Evolutionary conservation across 2,797 vertebrate species (phyloP), one percentile per base, ranked within the genome.

Genomic region (Enteromius trimaculatus): DNA sequence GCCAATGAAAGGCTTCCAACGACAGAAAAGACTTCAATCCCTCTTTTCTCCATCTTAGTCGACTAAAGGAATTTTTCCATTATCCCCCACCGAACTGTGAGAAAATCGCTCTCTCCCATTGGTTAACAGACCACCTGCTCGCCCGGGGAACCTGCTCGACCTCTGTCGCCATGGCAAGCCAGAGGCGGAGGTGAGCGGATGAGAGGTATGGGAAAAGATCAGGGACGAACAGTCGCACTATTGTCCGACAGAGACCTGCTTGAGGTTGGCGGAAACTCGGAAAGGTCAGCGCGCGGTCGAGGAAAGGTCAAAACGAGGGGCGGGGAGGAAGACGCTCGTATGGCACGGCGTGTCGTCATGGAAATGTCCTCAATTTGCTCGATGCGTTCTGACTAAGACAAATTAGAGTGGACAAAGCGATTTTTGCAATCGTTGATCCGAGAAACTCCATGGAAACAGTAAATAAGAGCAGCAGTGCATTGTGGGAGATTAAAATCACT

Each of bases 191-290:
- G 86, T 87, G 86, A 80, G 85, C 68, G 85, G 70, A 55, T 77
- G 77, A 77, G 79, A 86, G 79, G 86, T 87, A 87, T 88, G 87
- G 87, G 87, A 88, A 88, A 85, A 82, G 79, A 84, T 82, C 85
- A 80, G 84, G 53, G 65, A 82, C 71, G 75, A 88, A 88, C 81
- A 87, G 58, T 79, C 42, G 11, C 19, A 13, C 51, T 80, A 80
- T 84, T 87, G 81, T 88, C 21, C 17, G 21, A 80, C 29, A 21
- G 42, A 68, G 81, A 66, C 69, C 51, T 29, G 55, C 70, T 79
- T 0, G 58, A 77, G 87, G 84, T 87, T 75, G 80, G n/a, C 23
- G 71, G 79, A 80, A 74, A 80, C 58, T 77, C 58, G 0, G 39
- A 80, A 77, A 37, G 82, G 75, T 80, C 71, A 58, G 66, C 9